Evolutionary conservation across 37 sponge, comb jelly and placozoan species (phyloP).

Genomic region (Geodia barretti): DNA sequence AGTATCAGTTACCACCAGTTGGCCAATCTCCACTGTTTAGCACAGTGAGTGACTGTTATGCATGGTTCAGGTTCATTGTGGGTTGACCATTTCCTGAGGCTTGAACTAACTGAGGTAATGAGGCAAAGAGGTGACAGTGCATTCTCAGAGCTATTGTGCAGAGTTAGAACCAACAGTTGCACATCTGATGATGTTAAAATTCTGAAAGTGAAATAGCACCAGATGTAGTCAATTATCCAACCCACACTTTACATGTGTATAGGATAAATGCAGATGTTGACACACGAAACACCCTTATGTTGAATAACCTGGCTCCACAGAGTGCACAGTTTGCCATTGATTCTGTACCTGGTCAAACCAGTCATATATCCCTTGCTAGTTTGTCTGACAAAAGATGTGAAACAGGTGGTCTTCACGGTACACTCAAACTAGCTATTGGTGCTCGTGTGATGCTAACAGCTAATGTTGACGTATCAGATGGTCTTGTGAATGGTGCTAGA

Average conservation of each 20-base stretch:
- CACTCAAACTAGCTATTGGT: constrained; percentile 39
- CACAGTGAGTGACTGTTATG: constrained; percentile 29
- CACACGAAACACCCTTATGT: not conserved
- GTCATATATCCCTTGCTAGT: not conserved
- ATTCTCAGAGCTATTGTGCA: constrained; percentile 39
- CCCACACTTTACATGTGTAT: constrained; percentile 46
- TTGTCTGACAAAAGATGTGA: constrained; percentile 29
- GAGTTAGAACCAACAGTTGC: constrained; percentile 31
- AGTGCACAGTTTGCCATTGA: constrained; percentile 18
- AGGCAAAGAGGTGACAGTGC: constrained; percentile 34
- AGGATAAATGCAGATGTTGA: constrained; percentile 47
- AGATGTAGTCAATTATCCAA: constrained; percentile 28
- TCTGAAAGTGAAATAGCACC: constrained; percentile 18
- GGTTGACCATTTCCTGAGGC: constrained; percentile 35
- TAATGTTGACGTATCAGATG: constrained; percentile 50
- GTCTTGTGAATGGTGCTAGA: not conserved
- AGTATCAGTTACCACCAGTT: constrained; percentile 25
- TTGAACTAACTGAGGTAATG: constrained; percentile 44
- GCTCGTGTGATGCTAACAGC: constrained; percentile 42
- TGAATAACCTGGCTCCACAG: constrained; percentile 12
- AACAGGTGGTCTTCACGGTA: constrained; percentile 37
- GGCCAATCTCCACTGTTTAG: constrained; percentile 11
- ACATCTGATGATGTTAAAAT: constrained; percentile 21
- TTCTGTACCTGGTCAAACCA: constrained; percentile 39
- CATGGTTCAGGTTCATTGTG: constrained; percentile 42